These are phyloP conservation scores for human DNA, from an alignment of 2,113 vertebrate genomes.

Conservation along the genomic window DNA sequence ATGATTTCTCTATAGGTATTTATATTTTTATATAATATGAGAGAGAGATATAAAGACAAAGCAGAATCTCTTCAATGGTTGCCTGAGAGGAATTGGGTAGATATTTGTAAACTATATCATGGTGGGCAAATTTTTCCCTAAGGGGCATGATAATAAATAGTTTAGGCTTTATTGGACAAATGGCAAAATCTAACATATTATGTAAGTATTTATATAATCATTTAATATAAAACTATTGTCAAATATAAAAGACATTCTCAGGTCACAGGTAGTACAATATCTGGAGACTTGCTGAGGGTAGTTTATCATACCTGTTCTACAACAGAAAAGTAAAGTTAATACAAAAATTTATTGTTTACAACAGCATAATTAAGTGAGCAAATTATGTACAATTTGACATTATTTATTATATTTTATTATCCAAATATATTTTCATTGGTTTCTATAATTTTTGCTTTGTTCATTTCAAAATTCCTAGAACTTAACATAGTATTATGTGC, in stretches of 20 bases:
- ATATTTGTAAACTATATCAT: neutral
- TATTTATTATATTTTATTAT: neutral
- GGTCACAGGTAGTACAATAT: neutral
- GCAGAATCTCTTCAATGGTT: neutral
- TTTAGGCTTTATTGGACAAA: neutral
- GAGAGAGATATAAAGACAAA: neutral
- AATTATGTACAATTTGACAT: neutral
- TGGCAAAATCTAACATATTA: neutral
- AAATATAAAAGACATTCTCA: neutral
- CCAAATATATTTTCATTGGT: neutral
- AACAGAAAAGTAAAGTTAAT: neutral
- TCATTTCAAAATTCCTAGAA: neutral
- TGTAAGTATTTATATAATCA: neutral
- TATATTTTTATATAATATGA: neutral
- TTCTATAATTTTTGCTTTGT: neutral
- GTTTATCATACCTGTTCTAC: neutral
- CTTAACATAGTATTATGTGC: fast-evolving
- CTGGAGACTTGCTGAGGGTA: neutral
- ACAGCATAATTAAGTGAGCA: neutral
- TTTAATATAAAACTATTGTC: neutral
- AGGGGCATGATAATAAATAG: neutral
- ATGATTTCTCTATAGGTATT: neutral
- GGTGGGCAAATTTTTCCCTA: neutral
- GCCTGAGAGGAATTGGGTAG: neutral
- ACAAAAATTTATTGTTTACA: neutral